Evolutionary conservation across 2,797 vertebrate genomes (phyloP).

Genomic region (Muraenolepis orangiensis): DNA sequence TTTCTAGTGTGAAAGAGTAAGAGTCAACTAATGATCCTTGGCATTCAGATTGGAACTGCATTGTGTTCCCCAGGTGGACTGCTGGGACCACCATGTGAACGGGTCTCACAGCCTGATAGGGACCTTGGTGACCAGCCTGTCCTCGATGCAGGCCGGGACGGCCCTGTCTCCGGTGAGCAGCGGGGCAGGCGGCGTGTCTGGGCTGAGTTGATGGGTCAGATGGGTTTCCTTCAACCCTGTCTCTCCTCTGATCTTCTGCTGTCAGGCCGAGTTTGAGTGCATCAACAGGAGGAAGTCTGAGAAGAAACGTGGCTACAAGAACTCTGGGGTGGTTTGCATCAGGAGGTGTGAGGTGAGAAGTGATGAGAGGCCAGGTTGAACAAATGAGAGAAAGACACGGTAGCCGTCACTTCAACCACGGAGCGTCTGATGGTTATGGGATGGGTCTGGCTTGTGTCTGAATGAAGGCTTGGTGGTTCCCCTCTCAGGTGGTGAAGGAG

Average conservation of each 20-base stretch:
- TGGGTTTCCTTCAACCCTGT: background rate
- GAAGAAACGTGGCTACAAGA: conserved; percentile 89
- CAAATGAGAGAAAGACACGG: too few relatives aligned
- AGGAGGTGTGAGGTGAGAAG: conserved; percentile 85
- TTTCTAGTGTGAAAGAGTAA: too few relatives aligned
- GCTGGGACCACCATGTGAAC: conserved; percentile 82
- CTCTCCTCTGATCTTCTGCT: background rate
- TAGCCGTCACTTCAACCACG: too few relatives aligned
- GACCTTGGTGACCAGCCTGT: conserved; percentile 80
- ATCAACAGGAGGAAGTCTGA: conserved; percentile 86
- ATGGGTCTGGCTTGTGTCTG: background rate
- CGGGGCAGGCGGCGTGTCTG: background rate
- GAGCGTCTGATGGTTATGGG: background rate
- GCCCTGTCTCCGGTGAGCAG: conserved; percentile 78
- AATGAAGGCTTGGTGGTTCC: background rate
- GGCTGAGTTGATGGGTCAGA: background rate
- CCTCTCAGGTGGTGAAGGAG: conserved; percentile 78
- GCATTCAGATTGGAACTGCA: too few relatives aligned
- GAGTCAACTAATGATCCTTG: too few relatives aligned
- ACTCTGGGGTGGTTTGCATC: conserved; percentile 87
- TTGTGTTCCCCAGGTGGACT: conserved; percentile 78
- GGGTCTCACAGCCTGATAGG: conserved; percentile 92
- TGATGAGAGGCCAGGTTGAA: too few relatives aligned
- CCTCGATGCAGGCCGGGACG: conserved; percentile 80
- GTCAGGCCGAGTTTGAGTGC: conserved; percentile 87